These are phyloP conservation scores for Scaptomyza caliginosa DNA, from an alignment of 2,888 invertebrate species.

Conservation along the genomic window DNA sequence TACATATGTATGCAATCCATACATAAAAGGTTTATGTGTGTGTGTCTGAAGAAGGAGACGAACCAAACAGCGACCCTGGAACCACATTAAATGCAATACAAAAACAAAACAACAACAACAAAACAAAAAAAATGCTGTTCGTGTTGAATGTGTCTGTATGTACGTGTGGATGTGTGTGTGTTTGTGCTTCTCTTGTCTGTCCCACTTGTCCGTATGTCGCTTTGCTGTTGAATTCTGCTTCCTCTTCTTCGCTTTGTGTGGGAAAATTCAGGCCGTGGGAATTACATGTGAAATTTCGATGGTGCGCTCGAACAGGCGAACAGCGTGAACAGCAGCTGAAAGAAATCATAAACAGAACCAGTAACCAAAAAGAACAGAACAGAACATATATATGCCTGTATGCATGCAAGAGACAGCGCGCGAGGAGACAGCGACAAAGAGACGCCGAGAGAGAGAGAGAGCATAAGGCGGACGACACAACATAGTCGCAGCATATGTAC, in stretches of 20 bases:
- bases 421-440: slow-evolving; percentile 10
- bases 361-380: slow-evolving; percentile 30
- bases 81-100: slow-evolving; percentile 67
- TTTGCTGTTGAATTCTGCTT: slow-evolving; percentile 68
- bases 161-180: slow-evolving; percentile 14
- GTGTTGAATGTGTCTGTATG: not conserved
- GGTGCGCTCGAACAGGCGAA: slow-evolving; percentile 83
- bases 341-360: slow-evolving; percentile 40
- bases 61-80: slow-evolving; percentile 72
- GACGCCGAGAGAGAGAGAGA: not conserved
- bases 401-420: slow-evolving; percentile 28
- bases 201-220: slow-evolving; percentile 61
- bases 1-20: slow-evolving; percentile 7
- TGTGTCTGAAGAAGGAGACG: slow-evolving; percentile 42
- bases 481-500: slow-evolving; percentile 46
- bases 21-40: slow-evolving; percentile 5
- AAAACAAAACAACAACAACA: not conserved
- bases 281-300: slow-evolving; percentile 84
- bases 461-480: slow-evolving; percentile 19
- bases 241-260: slow-evolving; percentile 79
- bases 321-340: slow-evolving; percentile 73
- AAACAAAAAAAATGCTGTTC: slow-evolving; percentile 37
- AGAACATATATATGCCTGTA: slow-evolving; percentile 22
- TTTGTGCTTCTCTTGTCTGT: slow-evolving; percentile 49
- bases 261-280: slow-evolving; percentile 84